Conservation (phyloP, 2,888 invertebrate genomes). For the Teleiodes luculella region DNA sequence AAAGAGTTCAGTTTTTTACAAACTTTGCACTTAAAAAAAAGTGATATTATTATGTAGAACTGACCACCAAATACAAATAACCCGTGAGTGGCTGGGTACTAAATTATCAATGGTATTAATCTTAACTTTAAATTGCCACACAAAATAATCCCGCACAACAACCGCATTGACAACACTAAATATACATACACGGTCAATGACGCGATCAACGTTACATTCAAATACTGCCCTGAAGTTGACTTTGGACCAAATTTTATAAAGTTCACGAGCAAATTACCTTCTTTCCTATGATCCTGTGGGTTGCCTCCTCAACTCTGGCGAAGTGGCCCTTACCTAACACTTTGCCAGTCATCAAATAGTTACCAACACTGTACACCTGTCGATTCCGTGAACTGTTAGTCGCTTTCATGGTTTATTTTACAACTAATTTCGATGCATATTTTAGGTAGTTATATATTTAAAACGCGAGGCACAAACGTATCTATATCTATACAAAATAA, state of each 20-base stretch:
- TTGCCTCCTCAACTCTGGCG: constrained; percentile 85
- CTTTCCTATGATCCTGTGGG: constrained; percentile 82
- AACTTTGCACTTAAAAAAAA: too few species aligned
- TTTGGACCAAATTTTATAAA: too few species aligned
- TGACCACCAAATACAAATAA: too few species aligned
- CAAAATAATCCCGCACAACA: not conserved
- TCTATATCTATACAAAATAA: constrained; percentile 21
- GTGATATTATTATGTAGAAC: too few species aligned
- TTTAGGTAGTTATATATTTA: constrained; percentile 34
- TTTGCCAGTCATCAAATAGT: constrained; percentile 84
- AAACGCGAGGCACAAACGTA: constrained; percentile 23
- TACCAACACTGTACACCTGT: constrained; percentile 81
- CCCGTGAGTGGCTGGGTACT: too few species aligned
- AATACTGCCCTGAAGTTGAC: not conserved
- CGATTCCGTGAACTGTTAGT: constrained; percentile 53
- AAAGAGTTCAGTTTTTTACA: too few species aligned
- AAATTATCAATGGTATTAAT: too few species aligned
- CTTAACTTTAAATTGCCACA: too few species aligned
- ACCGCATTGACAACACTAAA: not conserved
- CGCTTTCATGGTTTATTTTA: constrained; percentile 45
- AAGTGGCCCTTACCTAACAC: constrained; percentile 87
- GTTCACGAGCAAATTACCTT: too few species aligned
- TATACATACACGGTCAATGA: not conserved
- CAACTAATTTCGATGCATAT: constrained; percentile 57
- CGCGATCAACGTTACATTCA: not conserved